phyloP scores from a whole-genome alignment of 1,140 invertebrate genomes.

The Anoplophora glabripennis region DNA sequence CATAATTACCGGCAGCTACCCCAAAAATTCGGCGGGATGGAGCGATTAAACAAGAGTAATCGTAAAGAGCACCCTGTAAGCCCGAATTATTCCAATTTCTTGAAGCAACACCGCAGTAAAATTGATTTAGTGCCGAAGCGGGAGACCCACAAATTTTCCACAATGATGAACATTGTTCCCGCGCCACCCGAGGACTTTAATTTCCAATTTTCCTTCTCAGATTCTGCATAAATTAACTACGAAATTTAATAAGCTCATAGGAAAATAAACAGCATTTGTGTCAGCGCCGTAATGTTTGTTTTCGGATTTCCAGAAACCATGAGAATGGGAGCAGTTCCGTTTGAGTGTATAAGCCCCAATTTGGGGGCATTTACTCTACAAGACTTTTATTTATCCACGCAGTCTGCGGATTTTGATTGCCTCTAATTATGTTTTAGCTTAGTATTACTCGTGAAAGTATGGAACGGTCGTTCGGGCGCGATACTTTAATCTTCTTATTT shows the following conservation, averaged over 20 bases:
- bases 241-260: conserved; percentile 34
- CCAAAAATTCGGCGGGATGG: not conserved
- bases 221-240: conserved; percentile 32
- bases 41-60: not conserved
- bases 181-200: conserved; percentile 23
- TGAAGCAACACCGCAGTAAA: conserved; percentile 15
- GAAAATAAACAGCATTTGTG: conserved; percentile 33
- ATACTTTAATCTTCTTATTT: no score
- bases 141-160: conserved; percentile 26
- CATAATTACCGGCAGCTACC: no score
- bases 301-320: conserved; percentile 25
- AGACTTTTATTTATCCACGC: no score
- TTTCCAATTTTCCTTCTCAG: conserved; percentile 32
- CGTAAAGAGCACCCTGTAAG: not conserved
- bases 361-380: no score
- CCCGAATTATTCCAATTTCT: conserved; percentile 13
- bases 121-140: conserved; percentile 26
- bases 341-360: no score
- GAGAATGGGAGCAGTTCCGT: conserved; percentile 12
- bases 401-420: no score
- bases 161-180: conserved; percentile 29
- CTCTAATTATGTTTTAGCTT: no score
- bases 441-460: no score
- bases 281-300: conserved; percentile 24
- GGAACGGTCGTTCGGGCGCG: no score